Base-by-base conservation (phyloP, 2,113 vertebrate species). In the Pseudorasbora parva region DNA sequence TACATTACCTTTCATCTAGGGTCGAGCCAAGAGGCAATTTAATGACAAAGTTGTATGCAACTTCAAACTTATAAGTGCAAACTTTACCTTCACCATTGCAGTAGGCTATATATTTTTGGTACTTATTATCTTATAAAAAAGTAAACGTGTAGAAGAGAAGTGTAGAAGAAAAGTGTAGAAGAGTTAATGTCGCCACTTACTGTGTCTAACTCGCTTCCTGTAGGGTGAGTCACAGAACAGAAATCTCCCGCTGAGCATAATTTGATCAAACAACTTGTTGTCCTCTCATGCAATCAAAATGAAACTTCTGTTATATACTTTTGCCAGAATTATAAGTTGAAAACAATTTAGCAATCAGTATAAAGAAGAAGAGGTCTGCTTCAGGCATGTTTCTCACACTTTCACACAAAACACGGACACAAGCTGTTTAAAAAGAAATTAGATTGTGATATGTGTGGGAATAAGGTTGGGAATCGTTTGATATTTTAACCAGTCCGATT, bases 231-330 rank as follows among this genome's bases (percentile, higher is more conserved):
- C 74, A 77, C 54, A 4, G 17, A 9, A 17, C 73, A 56, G 47
- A 41, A 77, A 57, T 15, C 54, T 37, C 74, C 74, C 19, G 19
- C 54, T 77, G 74, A 41, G 74, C 6, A 57, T 30, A 77, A 76
- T 76, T 56, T 56, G 25, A 21, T 76, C 73, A 56, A 59, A 77
- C 74, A 59, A n/a, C 54, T 41, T 74, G 30, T 47, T 17, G 71
- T 77, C 51, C 54, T 23, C 75, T 77, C 30, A 77, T 37, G 75
- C 19, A 77, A 77, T 59, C 51, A 41, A 43, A 57, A 59, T 74
- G 1, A 74, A 5, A 51, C 5, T 25, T 30, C 33, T 8, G 7
- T 25, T 33, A 66, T 43, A 23, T 23, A 73, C 69, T 73, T 73
- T 23, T 14, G 4, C 33, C 75, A 41, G 11, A 41, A 78, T 78